A percentile compares a stretch with the other conserved stretches of the same genome.
Evolutionary conservation across 2,888 invertebrate genomes (phyloP).

Genomic region (Callosobruchus maculatus): DNA sequence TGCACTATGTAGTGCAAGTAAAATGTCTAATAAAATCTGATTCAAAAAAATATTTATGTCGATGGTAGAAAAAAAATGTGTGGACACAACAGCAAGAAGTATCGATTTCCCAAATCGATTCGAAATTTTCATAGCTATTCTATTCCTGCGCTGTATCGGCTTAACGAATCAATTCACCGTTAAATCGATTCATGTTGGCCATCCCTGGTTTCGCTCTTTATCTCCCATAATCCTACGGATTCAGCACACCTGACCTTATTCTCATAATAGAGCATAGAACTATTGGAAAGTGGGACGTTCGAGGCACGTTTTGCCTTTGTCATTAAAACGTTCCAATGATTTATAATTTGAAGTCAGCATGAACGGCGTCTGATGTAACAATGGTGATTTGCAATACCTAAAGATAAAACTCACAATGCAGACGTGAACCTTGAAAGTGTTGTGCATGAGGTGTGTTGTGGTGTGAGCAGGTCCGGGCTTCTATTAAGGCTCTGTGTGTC

Average conservation of each 20-base stretch:
- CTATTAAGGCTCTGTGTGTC: too few species aligned
- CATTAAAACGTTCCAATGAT: neutral
- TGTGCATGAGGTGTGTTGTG: neutral
- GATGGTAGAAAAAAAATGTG: too few species aligned
- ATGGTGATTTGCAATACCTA: neutral
- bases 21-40: too few species aligned
- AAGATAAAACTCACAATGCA: neutral
- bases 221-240: neutral
- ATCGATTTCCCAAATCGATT: too few species aligned
- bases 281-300: neutral
- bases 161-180: too few species aligned
- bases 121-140: too few species aligned
- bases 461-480: neutral
- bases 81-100: too few species aligned
- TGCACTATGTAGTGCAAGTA: too few species aligned
- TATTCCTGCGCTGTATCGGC: too few species aligned
- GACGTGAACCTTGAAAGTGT: neutral
- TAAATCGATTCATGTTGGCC: too few species aligned
- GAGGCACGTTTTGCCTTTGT: neutral
- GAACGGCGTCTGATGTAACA: neutral
- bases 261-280: neutral
- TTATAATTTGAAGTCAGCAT: neutral
- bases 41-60: too few species aligned
- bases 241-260: neutral
- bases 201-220: too few species aligned